Evolutionary conservation across 2,888 invertebrate genomes (phyloP).

Genomic region (Priocnemis perturbator): DNA sequence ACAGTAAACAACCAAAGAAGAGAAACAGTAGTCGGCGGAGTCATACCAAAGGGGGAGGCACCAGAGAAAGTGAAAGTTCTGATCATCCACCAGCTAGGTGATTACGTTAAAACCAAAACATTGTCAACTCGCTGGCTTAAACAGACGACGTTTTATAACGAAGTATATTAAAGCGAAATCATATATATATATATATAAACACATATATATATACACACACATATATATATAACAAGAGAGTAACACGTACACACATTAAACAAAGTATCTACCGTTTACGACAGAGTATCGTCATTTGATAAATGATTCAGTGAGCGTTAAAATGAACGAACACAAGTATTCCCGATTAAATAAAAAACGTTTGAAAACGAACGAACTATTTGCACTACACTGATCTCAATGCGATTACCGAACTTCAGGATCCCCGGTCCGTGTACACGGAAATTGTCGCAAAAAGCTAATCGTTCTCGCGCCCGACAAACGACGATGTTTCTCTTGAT

Average conservation of each 20-base stretch:
- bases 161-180: slow-evolving; percentile 40
- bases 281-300: slow-evolving; percentile 29
- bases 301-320: slow-evolving; percentile 46
- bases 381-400: slow-evolving; percentile 45
- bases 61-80: slow-evolving; percentile 78
- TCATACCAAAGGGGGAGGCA: slow-evolving; percentile 80
- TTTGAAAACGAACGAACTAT: slow-evolving; percentile 53
- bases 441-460: slow-evolving; percentile 34
- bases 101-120: slow-evolving; percentile 70
- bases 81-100: slow-evolving; percentile 79
- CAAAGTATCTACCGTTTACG: slow-evolving; percentile 15
- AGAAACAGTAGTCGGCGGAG: slow-evolving; percentile 74
- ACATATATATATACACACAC: too few relatives aligned
- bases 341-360: slow-evolving; percentile 57
- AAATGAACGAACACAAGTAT: slow-evolving; percentile 47
- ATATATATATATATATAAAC: neutral
- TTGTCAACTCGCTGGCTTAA: slow-evolving; percentile 56
- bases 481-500: slow-evolving; percentile 43
- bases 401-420: slow-evolving; percentile 48
- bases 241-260: slow-evolving; percentile 14
- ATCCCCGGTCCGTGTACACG: slow-evolving; percentile 46
- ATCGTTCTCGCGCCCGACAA: slow-evolving; percentile 33
- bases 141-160: slow-evolving; percentile 44
- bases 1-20: slow-evolving; percentile 86
- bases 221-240: slow-evolving; percentile 26